A percentile compares a stretch with the other conserved stretches of the same genome.
Conservation (phyloP, 2,888 invertebrate genomes). For the Eupithecia tripunctaria region DNA sequence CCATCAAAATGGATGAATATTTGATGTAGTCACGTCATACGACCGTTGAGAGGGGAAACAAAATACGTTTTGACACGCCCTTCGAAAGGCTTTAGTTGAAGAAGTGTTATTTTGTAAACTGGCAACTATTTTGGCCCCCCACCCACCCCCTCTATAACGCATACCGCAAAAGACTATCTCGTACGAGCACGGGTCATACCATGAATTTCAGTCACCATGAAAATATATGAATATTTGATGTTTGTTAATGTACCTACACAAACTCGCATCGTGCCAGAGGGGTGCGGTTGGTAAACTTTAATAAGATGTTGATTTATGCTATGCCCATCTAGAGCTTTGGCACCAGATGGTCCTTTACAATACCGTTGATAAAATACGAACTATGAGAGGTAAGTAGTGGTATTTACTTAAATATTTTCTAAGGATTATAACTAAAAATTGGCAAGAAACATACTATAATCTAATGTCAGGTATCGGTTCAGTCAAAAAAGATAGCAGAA, state of each 20-base stretch:
- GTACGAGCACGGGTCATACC: neutral
- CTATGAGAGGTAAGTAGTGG: too few relatives aligned
- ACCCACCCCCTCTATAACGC: neutral
- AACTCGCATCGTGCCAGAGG: slow-evolving; percentile 17
- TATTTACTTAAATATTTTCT: too few relatives aligned
- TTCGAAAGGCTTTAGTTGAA: neutral
- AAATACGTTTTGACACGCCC: neutral
- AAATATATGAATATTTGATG: slow-evolving; percentile 32
- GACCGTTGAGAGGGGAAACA: neutral
- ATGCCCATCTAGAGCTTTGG: neutral
- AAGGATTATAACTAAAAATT: too few relatives aligned
- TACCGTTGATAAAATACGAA: neutral
- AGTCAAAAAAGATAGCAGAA: too few relatives aligned
- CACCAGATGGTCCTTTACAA: neutral
- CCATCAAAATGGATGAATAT: slow-evolving; percentile 28
- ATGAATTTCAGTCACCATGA: slow-evolving; percentile 2
- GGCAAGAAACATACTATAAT: too few relatives aligned
- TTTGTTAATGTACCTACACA: slow-evolving; percentile 33
- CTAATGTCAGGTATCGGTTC: too few relatives aligned
- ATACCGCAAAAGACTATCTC: neutral
- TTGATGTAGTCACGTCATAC: slow-evolving; percentile 20
- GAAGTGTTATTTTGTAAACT: too few relatives aligned
- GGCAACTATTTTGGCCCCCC: neutral
- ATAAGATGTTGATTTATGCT: slow-evolving; percentile 15
- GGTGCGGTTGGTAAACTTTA: slow-evolving; percentile 25